Base-by-base conservation (phyloP, 2,888 invertebrate genomes). In the Cryptosula pallasiana region DNA sequence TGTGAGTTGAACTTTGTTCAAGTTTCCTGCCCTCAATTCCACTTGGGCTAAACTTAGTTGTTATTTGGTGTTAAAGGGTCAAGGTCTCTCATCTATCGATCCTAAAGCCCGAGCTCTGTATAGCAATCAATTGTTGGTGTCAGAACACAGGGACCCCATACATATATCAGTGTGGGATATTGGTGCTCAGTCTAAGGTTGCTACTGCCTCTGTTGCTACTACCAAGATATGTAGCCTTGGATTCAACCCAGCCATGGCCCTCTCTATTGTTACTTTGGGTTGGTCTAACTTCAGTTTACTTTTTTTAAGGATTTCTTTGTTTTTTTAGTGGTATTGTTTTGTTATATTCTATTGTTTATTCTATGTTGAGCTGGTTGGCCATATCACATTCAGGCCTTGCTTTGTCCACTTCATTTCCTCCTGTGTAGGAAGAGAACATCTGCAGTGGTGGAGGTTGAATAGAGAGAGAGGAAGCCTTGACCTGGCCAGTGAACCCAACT, bases 391-490 rank as follows among this genome's bases (percentile, higher is more conserved):
- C n/a, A n/a, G n/a, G n/a, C n/a, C n/a, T n/a, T n/a, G n/a, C n/a
- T n/a, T n/a, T n/a, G n/a, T n/a, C n/a, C n/a, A n/a, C n/a, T n/a
- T 45, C 45, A 45, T 45, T 45, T 45, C 20, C 45, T 20, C 5
- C 45, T 5, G 5, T 45, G 34, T n/a, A 63, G 83, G 83, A 0
- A 81, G 81, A 72, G 83, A 83, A 71, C 82, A 83, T 69, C 73
- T 81, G 3, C 74, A 75, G 29, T 83, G 82, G 83, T 83, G 82
- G 82, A 79, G 77, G 71, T 57, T 82, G 1, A 77, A 78, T 69
- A 74, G 75, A 3, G 78, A 79, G 1, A 75, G 75, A 34, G 70
- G 71, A 9, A 76, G 76, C 0, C 73, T 83, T 9, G 76, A 78
- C 69, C 72, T 77, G 1, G 71, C 75, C 1, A 74, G 77, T 1